Conservation (phyloP, 2,797 vertebrate species). For the Oreochromis mossambicus region DNA sequence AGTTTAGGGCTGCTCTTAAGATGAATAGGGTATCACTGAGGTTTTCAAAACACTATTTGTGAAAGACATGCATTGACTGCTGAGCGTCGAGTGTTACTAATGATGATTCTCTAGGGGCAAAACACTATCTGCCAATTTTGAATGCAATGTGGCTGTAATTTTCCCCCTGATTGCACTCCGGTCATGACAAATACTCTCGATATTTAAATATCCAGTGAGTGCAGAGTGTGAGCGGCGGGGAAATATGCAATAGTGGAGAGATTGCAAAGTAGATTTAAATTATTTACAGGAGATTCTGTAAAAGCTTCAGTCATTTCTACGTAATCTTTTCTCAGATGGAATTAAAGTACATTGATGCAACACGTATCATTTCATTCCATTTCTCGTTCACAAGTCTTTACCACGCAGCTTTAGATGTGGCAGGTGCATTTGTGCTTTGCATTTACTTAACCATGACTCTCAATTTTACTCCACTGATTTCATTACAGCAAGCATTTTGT, state of each 20-base stretch:
- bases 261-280: constrained; percentile 43
- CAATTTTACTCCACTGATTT: constrained; percentile 11
- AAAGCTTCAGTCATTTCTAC: constrained; percentile 40
- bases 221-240: constrained; percentile 1
- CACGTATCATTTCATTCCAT: constrained; percentile 4
- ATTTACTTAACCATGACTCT: neutral
- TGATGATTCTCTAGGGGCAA: constrained; percentile 66
- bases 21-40: constrained; percentile 37
- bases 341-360: constrained; percentile 22
- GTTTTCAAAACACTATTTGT: constrained; percentile 55
- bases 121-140: constrained; percentile 64
- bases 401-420: neutral
- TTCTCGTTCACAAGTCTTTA: neutral
- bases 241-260: constrained; percentile 27
- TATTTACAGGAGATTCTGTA: constrained; percentile 39
- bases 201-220: constrained; percentile 57
- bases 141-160: constrained; percentile 64
- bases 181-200: constrained; percentile 66
- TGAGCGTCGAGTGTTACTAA: constrained; percentile 68
- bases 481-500: neutral
- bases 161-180: constrained; percentile 67
- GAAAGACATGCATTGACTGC: constrained; percentile 58
- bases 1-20: constrained; percentile 47
- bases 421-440: constrained; percentile 3
- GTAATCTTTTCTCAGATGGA: constrained; percentile 43